These are phyloP conservation scores for Eupeodes luniger DNA, from an alignment of 2,888 invertebrate genomes.

Conservation along the genomic window DNA sequence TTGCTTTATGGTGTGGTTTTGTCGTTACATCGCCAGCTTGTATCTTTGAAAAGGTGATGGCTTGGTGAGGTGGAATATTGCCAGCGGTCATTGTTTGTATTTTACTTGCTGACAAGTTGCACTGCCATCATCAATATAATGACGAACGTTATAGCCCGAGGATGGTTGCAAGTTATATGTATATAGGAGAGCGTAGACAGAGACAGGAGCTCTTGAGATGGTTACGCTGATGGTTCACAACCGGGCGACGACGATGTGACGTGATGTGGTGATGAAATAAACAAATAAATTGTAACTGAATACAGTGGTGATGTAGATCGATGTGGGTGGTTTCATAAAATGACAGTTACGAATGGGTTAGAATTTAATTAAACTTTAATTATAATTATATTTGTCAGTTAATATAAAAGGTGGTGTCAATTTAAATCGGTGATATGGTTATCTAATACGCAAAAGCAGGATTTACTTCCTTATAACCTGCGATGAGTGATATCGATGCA, in stretches of 20 bases:
- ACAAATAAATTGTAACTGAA: neutral
- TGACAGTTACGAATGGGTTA: neutral
- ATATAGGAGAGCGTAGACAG: neutral
- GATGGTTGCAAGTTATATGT: neutral
- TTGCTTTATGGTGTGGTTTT: constrained; percentile 56
- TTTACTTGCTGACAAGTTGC: constrained; percentile 20
- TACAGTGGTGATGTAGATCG: neutral
- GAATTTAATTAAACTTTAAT: constrained; percentile 6
- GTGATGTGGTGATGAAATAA: neutral
- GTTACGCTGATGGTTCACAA: neutral
- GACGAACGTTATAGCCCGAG: neutral
- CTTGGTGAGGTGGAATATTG: constrained; percentile 50
- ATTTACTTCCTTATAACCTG: no score
- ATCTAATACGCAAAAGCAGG: no score
- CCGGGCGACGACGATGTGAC: neutral
- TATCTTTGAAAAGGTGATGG: neutral
- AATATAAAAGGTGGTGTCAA: no score
- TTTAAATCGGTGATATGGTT: no score
- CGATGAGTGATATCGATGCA: no score
- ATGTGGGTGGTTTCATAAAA: neutral
- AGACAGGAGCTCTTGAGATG: neutral
- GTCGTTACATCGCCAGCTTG: constrained; percentile 34
- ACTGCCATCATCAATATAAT: constrained; percentile 31
- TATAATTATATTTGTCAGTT: neutral
- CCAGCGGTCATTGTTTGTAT: constrained; percentile 60